Percentiles rank a stretch among this genome's conserved stretches.
Conservation (phyloP, 2,113 vertebrate species). For the Ursus arctos region DNA sequence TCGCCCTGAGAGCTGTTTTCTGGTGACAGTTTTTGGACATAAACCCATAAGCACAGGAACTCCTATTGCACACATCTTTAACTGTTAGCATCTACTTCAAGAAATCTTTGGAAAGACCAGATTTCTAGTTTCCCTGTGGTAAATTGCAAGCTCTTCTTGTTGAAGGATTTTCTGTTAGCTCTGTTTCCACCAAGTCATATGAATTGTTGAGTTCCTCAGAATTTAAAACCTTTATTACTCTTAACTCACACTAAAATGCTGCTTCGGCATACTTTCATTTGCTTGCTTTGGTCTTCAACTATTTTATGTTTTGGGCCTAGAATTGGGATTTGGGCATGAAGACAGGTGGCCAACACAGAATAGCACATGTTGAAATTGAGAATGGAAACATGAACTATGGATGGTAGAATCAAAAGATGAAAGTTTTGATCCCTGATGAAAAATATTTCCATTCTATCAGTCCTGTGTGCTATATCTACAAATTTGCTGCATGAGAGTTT, state of each 20-base stretch:
- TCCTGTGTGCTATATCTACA: background rate
- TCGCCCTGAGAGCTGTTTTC: background rate
- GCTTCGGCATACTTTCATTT: background rate
- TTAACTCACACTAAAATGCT: background rate
- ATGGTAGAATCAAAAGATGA: background rate
- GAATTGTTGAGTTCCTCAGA: background rate
- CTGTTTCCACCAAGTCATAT: background rate
- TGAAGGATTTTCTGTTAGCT: background rate
- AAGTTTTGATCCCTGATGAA: background rate
- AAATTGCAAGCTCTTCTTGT: background rate
- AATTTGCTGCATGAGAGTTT: background rate
- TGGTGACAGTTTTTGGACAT: background rate
- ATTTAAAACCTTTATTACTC: background rate
- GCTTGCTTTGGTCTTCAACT: background rate
- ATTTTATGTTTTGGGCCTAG: background rate
- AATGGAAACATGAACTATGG: background rate
- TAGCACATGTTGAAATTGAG: background rate
- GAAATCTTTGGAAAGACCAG: background rate
- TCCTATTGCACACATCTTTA: background rate
- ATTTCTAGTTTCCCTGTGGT: background rate
- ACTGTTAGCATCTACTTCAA: background rate
- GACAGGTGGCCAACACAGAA: background rate
- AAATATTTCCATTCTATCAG: background rate
- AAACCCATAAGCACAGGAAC: rapidly evolving
- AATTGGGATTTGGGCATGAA: background rate